Evolutionary conservation across 2,113 vertebrate species (phyloP), one percentile per base, ranked within the genome.

Genomic region (Excalfactoria chinensis): DNA sequence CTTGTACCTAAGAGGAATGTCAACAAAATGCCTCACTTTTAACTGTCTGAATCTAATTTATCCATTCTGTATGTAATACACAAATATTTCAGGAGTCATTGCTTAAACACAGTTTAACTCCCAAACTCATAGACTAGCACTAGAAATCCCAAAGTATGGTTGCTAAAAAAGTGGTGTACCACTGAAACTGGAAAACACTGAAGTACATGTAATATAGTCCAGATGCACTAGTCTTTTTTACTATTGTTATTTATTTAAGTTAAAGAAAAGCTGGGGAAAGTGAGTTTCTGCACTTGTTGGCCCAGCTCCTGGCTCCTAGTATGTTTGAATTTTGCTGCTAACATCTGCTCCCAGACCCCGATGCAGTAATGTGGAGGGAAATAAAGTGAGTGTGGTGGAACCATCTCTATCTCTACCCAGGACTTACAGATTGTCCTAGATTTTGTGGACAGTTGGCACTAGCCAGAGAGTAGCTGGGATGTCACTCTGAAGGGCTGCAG

Each of bases 251-350:
- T 93, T 77, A 46, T 75, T 86, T 89, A 90, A 84, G 32, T 41
- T 17, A 92, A 78, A 81, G 46, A 86, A 93, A 56, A 14, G 2
- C 32, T 60, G 32, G 1, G 1, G 40, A 81, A 90, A 15, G 34
- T 20, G 85, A 76, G 41, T 16, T 80, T 30, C 58, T 86, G 66
- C 69, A 56, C 79, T 86, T 88, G 48, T 62, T 95, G 77, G 51
- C 70, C 72, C 56, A 86, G 62, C 25, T 74, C 22, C 30, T 66
- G 76, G 53, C 19, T 53, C 84, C 76, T 75, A 67, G 60, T 94
- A 72, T 30, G 69, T 37, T 78, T 71, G 44, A 70, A 35, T 88
- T 84, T 60, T 88, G 53, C 40, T 81, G 41, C 4, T 1, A 86
- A 91, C 73, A 63, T 88, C 70, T 92, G 22, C 18, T 86, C 23